Evolutionary conservation across 2,797 vertebrate genomes (phyloP), one percentile per base, ranked within the genome.

Genomic region (Platyrinchus mystaceus): DNA sequence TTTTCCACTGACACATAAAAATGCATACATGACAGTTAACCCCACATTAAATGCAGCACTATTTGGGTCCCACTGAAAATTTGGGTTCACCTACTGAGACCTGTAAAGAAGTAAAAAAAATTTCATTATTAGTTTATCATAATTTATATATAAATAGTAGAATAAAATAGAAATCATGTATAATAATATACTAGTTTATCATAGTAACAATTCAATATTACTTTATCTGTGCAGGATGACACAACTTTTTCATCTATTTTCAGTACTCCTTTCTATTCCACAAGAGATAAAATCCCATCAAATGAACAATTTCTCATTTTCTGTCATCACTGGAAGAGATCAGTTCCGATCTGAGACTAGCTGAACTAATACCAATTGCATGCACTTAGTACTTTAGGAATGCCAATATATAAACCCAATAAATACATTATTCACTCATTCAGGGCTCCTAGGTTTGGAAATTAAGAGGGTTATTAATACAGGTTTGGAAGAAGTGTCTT

Each of bases 371-470:
- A 92, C 24, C 59, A 74, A 75, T 60, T 62, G 19, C 18, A 74
- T 30, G 19, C 47, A 84, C 62, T 92, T 73, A 59, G 19, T 76
- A 53, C 50, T 63, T 34, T 19, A 66, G 17, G 28, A 88, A 55
- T 69, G 59, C 59, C 36, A 59, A 73, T 58, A 80, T 37, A 81
- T 70, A 69, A 73, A 91, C 16, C 23, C 50, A 69, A 41, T 70
- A 81, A 91, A 87, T 68, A 88, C 8, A 84, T 88, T 78, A 94
- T 94, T 78, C 75, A 95, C 94, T 93, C 28, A 70, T 84, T 84
- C 66, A 79, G n/a, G 12, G 28, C 24, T 84, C 34, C 47, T 70
- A 73, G 37, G 36, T 73, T 49, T 86, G 46, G 13, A 93, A 89
- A 87, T 94, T 90, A 96, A 84, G 43, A 83, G 17, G 36, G 27